phyloP scores from a whole-genome alignment of 2,113 vertebrate genomes.

The Notiomystis cincta region DNA sequence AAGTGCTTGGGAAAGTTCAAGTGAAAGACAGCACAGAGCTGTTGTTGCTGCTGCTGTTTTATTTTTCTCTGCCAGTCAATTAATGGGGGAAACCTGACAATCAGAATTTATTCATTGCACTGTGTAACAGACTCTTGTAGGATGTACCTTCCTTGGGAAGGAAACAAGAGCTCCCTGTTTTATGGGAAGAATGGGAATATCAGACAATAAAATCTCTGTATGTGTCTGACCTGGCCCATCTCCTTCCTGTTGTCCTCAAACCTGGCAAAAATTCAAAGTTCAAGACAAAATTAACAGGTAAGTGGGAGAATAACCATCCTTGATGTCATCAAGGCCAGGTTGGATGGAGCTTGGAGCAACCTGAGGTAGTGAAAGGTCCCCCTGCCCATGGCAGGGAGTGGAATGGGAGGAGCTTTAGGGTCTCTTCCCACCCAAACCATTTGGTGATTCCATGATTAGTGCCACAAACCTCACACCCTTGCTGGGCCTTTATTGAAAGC shows the following conservation, averaged over 20 bases:
- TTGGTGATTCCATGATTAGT: background rate
- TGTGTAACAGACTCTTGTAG: background rate
- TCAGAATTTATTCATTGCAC: background rate
- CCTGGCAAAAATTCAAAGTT: background rate
- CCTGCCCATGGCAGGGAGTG: background rate
- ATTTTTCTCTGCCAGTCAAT: background rate
- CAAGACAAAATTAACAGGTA: background rate
- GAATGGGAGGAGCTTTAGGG: background rate
- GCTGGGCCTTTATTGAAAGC: background rate
- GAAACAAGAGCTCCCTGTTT: background rate
- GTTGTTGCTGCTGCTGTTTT: background rate
- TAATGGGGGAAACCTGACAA: background rate
- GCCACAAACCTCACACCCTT: background rate
- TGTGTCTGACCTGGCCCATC: rapidly evolving
- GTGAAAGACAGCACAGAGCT: background rate
- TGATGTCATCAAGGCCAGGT: background rate
- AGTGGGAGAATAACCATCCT: background rate
- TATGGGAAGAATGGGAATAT: background rate
- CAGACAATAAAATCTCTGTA: background rate
- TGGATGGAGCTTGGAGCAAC: background rate
- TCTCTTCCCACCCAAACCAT: background rate
- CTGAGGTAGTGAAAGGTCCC: background rate
- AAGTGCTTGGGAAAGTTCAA: constrained; percentile 4
- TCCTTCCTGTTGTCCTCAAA: background rate
- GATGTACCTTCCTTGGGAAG: background rate